Conservation (phyloP, 2,888 invertebrate genomes). For the Anorthoa munda region DNA sequence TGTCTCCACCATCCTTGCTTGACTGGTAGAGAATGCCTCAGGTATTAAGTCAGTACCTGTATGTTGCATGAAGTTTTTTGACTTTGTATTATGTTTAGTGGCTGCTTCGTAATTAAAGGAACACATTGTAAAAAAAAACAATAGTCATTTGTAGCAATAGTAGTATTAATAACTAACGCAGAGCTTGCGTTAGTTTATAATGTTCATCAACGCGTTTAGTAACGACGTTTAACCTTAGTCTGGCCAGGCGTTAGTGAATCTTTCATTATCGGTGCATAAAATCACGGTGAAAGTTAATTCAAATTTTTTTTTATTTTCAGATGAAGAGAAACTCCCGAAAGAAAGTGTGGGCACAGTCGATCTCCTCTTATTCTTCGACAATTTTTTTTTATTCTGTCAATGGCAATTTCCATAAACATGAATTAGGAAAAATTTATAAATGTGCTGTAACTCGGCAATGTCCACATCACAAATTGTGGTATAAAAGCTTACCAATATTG, state of each 20-base stretch:
- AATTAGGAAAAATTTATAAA: not conserved
- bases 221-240: not conserved
- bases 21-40: no score
- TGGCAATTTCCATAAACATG: conserved; percentile 3
- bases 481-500: conserved; percentile 11
- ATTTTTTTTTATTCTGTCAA: no score
- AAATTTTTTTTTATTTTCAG: conserved; percentile 4
- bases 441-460: conserved; percentile 7
- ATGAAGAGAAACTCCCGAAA: not conserved
- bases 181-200: not conserved
- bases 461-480: not conserved
- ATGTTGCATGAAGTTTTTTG: no score
- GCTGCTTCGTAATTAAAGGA: no score
- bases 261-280: not conserved
- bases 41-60: no score
- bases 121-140: not conserved
- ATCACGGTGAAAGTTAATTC: not conserved
- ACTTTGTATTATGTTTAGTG: no score
- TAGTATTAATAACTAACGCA: no score
- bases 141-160: not conserved
- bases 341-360: not conserved
- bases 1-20: no score
- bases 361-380: not conserved
- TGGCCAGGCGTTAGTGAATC: not conserved
- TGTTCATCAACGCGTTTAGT: not conserved